phyloP scores from a whole-genome alignment of 2,113 vertebrate species.

The Melanerpes formicivorus region DNA sequence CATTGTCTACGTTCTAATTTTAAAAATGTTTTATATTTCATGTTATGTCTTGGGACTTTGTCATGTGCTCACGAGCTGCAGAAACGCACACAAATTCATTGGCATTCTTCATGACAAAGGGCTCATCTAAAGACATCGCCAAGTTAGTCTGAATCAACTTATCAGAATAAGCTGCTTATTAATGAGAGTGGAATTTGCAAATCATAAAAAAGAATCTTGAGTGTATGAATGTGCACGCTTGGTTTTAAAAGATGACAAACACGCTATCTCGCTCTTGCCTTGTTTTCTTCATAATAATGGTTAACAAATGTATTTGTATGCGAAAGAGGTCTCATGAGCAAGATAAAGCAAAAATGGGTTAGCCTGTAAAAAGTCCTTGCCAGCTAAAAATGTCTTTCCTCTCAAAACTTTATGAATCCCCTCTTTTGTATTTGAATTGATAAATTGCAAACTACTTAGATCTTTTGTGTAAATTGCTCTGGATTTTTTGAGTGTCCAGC shows the following conservation, averaged over 20 bases:
- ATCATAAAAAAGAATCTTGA: conserved; percentile 22
- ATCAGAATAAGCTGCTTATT: conserved; percentile 40
- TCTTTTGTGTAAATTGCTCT: conserved; percentile 16
- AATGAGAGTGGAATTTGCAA: conserved; percentile 54
- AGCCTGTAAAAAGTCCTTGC: conserved; percentile 49
- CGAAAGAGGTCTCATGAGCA: conserved; percentile 64
- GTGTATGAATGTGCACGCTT: not conserved
- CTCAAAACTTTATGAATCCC: conserved; percentile 49
- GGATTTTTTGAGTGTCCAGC: conserved; percentile 23
- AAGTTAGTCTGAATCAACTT: conserved; percentile 39
- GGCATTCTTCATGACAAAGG: conserved; percentile 37
- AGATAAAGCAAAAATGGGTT: conserved; percentile 64
- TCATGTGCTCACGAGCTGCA: conserved; percentile 32
- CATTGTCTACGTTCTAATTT: conserved; percentile 74
- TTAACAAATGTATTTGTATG: conserved; percentile 67
- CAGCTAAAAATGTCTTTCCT: conserved; percentile 61
- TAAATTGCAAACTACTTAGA: conserved; percentile 18
- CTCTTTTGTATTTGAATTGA: conserved; percentile 44
- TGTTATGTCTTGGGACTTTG: conserved; percentile 60
- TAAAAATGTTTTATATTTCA: conserved; percentile 68
- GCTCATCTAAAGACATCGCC: conserved; percentile 30
- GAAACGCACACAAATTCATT: conserved; percentile 43
- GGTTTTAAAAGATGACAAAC: conserved; percentile 26
- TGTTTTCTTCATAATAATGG: conserved; percentile 37
- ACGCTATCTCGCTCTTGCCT: not conserved